Base-by-base conservation (phyloP, 1,140 invertebrate species). In the Branchinecta lynchi region DNA sequence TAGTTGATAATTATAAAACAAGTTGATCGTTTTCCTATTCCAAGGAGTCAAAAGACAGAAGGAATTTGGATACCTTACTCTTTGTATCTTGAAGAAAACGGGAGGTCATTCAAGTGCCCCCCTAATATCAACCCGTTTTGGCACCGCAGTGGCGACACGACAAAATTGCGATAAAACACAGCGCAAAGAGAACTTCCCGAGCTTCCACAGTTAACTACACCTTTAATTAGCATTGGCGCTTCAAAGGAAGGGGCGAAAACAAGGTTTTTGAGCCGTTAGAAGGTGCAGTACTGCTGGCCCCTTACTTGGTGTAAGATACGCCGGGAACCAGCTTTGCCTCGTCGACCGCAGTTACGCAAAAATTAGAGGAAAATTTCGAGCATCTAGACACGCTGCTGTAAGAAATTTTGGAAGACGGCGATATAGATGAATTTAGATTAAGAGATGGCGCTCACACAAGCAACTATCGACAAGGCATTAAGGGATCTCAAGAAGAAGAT, bases 391-490 rank as follows among this genome's bases (percentile, higher is more conserved):
- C 6, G 51, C 6, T 12, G 17, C 1, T 60, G 51, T 60, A 60
- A 60, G 51, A 60, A 60, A 60, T 60, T 60, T 60, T 60, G 51
- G 6, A 60, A 60, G 51, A 60, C 51, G 51, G 51, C 51, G 51
- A 60, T 60, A 60, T 20, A 60, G 6, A 2, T 15, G 17, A 60
- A 60, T 60, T 60, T 60, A 60, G 51, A 15, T 60, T 60, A 20
- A 60, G 6, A 60, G 6, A 60, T 60, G 51, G 51, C 6, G 51
- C 51, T 60, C 17, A 60, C 51, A 60, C 51, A 60, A 60, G 51
- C 51, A 60, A 60, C 51, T 3, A 3, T 60, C 17, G 51, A 20
- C 51, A 20, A 60, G 51, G 51, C 51, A 60, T 2, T 60, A 15
- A 60, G 6, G 51, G 51, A 60, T 2, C 51, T 60, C 6, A 20